These are phyloP conservation scores for Coryphaenoides rupestris DNA, from an alignment of 2,113 vertebrate species.

Conservation along the genomic window DNA sequence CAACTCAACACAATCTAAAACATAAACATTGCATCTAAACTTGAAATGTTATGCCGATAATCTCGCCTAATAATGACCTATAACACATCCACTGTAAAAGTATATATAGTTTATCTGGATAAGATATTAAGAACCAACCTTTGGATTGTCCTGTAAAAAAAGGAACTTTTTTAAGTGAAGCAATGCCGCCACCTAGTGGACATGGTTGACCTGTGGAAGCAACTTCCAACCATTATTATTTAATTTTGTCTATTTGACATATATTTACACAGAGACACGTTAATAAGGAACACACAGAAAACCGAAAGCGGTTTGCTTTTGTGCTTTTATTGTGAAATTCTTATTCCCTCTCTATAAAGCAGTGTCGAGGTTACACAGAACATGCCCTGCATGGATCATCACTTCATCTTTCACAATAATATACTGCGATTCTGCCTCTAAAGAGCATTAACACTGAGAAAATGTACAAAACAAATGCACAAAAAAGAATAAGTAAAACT, in stretches of 20 bases:
- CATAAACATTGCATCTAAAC: no score
- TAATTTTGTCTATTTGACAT: no score
- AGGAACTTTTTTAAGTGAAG: not conserved
- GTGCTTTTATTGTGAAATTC: constrained; percentile 58
- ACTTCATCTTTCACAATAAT: constrained; percentile 25
- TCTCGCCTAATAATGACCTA: no score
- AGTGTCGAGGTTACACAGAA: constrained; percentile 56
- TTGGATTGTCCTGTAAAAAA: not conserved
- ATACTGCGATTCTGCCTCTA: constrained; percentile 25
- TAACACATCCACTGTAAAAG: no score
- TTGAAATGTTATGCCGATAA: no score
- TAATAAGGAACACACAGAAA: not conserved
- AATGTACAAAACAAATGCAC: constrained; percentile 40
- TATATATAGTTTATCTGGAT: no score
- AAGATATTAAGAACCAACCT: not conserved
- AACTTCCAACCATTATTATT: no score
- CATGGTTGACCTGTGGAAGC: constrained; percentile 3
- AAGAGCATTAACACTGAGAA: constrained; percentile 27
- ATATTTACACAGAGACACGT: no score
- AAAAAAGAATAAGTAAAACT: no score
- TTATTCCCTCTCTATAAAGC: constrained; percentile 38
- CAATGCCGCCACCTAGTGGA: constrained; percentile 45
- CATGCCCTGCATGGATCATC: constrained; percentile 68
- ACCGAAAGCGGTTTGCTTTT: constrained; percentile 18
- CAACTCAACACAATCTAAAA: no score